Evolutionary conservation across 2,113 vertebrate genomes (phyloP).

Genomic region (Cacatua alba): DNA sequence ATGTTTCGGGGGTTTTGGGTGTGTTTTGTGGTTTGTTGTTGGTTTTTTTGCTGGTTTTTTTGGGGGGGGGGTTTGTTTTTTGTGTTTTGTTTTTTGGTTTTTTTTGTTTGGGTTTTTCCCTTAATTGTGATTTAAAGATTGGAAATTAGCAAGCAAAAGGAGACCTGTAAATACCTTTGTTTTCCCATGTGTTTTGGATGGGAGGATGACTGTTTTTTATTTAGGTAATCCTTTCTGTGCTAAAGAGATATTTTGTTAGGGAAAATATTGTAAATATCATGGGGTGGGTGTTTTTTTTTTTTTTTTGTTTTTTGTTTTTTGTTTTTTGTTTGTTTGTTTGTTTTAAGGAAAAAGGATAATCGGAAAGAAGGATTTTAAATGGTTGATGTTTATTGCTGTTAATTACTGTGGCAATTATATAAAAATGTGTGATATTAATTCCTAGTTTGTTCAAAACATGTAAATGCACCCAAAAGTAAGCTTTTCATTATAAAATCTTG

Average conservation of each 20-base stretch:
- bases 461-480: not conserved
- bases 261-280: not conserved
- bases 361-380: not conserved
- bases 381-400: not conserved
- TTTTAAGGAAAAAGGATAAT: not conserved
- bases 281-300: not conserved
- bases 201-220: conserved; percentile 23
- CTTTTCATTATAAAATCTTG: not conserved
- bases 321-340: not conserved
- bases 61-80: not conserved
- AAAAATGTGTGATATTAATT: not conserved
- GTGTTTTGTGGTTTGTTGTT: not conserved
- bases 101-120: not conserved
- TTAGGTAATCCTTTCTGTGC: conserved; percentile 27
- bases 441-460: not conserved
- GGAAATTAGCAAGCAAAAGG: not conserved
- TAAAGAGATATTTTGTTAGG: not conserved
- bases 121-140: conserved; percentile 1
- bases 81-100: not conserved
- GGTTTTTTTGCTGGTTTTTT: not conserved
- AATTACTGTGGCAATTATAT: conserved; percentile 11
- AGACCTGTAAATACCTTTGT: conserved; percentile 6
- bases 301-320: not conserved
- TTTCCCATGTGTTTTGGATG: conserved; percentile 7
- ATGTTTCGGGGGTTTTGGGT: not conserved